phyloP scores from a whole-genome alignment of 2,113 vertebrate genomes.

The Entelurus aequoreus region DNA sequence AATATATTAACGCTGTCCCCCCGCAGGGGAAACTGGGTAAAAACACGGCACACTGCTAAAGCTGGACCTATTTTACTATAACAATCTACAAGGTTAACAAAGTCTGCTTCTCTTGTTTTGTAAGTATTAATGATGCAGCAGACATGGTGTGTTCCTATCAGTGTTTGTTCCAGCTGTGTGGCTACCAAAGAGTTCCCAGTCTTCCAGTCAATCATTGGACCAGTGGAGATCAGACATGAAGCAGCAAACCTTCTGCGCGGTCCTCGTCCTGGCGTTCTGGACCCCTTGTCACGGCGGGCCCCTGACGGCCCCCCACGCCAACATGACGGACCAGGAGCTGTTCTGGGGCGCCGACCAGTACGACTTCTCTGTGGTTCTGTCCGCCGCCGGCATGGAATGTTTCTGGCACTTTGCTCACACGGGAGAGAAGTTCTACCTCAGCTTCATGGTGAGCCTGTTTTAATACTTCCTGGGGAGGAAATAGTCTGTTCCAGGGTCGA shows the following conservation, averaged over 20 bases:
- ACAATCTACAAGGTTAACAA: too few species aligned
- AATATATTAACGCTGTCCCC: too few species aligned
- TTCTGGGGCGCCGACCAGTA: slow-evolving; percentile 78
- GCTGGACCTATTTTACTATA: too few species aligned
- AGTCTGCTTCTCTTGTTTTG: too few species aligned
- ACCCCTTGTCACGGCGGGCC: slow-evolving; percentile 43
- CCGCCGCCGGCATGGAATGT: slow-evolving; percentile 69
- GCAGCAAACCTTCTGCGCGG: not conserved
- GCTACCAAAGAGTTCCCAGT: not conserved
- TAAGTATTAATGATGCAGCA: too few species aligned
- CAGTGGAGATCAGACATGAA: slow-evolving; percentile 29
- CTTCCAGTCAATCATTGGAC: not conserved
- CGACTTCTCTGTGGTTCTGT: slow-evolving; percentile 81
- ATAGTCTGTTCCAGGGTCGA: too few species aligned
- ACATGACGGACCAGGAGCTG: slow-evolving; percentile 62
- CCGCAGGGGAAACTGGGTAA: too few species aligned
- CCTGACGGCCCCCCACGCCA: slow-evolving; percentile 40
- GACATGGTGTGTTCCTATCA: not conserved
- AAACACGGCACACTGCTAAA: too few species aligned
- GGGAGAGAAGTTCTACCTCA: slow-evolving; percentile 83
- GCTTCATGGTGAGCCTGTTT: slow-evolving; percentile 78
- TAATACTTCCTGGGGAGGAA: too few species aligned
- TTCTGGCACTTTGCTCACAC: slow-evolving; percentile 89
- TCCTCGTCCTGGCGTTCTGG: slow-evolving; percentile 43
- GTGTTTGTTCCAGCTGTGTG: not conserved